Percentiles rank a stretch among this genome's conserved stretches.
Evolutionary conservation across 2,888 invertebrate genomes (phyloP).

Genomic region (Seira musarum): DNA sequence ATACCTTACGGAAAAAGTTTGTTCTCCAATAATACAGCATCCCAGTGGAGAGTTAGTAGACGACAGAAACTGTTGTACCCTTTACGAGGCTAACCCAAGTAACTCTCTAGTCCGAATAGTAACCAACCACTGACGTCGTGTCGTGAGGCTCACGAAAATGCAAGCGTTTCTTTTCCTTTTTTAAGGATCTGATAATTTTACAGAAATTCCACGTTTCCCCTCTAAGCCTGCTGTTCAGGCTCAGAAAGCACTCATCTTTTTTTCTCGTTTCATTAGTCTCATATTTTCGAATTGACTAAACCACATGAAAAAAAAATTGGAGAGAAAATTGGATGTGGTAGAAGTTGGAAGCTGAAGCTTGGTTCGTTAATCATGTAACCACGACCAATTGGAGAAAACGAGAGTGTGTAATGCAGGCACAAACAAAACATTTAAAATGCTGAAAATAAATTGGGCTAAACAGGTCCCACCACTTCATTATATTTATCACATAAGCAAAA

Average conservation of each 20-base stretch:
- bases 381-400: no score
- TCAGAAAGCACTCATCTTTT: no score
- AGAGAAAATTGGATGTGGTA: no score
- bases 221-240: no score
- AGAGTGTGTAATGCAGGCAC: not conserved
- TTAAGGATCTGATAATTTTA: no score
- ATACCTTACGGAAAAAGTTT: slow-evolving; percentile 1
- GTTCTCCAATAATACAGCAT: not conserved
- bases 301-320: no score
- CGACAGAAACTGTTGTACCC: not conserved
- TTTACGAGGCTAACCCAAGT: no score
- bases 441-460: not conserved
- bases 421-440: slow-evolving; percentile 11
- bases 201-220: no score
- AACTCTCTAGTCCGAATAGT: not conserved
- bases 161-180: not conserved
- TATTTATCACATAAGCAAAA: not conserved
- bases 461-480: not conserved
- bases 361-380: no score
- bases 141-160: not conserved
- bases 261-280: no score
- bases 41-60: not conserved
- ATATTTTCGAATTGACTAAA: no score
- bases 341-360: no score
- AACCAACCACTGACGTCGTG: not conserved